Conservation (phyloP, 2,888 invertebrate genomes). For the Philhelius pedissequus region DNA sequence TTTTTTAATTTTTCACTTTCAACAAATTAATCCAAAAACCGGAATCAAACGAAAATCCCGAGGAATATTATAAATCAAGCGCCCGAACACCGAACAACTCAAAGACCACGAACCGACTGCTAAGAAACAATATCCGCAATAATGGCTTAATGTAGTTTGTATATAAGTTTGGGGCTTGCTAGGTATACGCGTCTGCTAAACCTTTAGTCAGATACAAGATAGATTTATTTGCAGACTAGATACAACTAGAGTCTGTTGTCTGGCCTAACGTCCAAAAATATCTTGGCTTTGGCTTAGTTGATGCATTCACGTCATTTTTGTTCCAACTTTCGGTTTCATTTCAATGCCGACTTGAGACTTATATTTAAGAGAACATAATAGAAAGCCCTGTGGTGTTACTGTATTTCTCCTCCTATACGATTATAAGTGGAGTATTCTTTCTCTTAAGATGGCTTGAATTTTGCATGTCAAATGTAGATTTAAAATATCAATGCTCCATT, state of each 20-base stretch:
- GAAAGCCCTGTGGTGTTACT: neutral
- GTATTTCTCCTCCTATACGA: neutral
- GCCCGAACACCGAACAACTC: conserved; percentile 27
- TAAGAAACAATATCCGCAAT: conserved; percentile 38
- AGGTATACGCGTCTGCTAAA: conserved; percentile 31
- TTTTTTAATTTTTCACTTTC: neutral
- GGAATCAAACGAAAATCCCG: conserved; percentile 3
- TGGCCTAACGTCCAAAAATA: neutral
- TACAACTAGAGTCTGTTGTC: neutral
- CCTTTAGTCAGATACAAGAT: conserved; percentile 24
- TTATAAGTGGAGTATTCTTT: neutral
- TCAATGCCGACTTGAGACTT: conserved; percentile 23
- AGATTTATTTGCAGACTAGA: neutral
- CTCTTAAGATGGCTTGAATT: conserved; percentile 3
- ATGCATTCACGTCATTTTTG: conserved; percentile 40
- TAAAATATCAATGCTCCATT: neutral
- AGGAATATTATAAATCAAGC: neutral
- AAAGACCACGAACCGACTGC: conserved; percentile 52
- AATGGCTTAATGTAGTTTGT: neutral
- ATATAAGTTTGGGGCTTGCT: no score
- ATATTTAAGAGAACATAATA: conserved; percentile 41
- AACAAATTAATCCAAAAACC: conserved; percentile 2
- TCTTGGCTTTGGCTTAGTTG: neutral
- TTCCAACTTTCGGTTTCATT: conserved; percentile 57
- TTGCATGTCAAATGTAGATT: neutral